Conservation (phyloP, 2,888 invertebrate genomes). For the Rhagonycha fulva region DNA sequence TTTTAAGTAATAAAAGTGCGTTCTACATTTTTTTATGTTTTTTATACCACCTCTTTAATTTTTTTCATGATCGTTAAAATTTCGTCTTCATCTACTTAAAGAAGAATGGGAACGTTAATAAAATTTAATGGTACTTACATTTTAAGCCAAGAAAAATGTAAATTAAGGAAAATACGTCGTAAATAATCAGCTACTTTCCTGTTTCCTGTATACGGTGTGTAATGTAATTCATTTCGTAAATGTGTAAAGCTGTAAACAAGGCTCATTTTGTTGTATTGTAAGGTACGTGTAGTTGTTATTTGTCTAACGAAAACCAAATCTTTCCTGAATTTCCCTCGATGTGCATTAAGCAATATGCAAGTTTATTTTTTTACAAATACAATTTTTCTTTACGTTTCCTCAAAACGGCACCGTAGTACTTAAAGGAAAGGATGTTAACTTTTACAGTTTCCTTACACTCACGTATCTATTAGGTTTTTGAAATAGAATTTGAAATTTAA, state of each 20-base stretch:
- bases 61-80: conserved; percentile 40
- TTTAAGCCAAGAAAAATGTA: conserved; percentile 53
- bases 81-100: conserved; percentile 42
- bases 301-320: conserved; percentile 42
- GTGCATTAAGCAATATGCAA: conserved; percentile 49
- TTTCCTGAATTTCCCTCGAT: conserved; percentile 54
- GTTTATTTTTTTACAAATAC: conserved; percentile 9
- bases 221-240: conserved; percentile 51
- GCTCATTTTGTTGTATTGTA: conserved; percentile 35
- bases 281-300: conserved; percentile 33
- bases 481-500: conserved; percentile 20
- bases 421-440: not conserved
- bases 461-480: conserved; percentile 10
- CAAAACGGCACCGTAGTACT: conserved; percentile 1
- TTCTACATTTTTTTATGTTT: conserved; percentile 32
- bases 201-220: conserved; percentile 48
- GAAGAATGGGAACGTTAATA: conserved; percentile 48
- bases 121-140: conserved; percentile 51
- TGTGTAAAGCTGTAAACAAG: conserved; percentile 50
- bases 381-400: conserved; percentile 22
- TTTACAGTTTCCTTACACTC: not conserved
- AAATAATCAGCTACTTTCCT: conserved; percentile 55
- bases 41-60: conserved; percentile 35
- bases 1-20: conserved; percentile 31
- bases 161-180: conserved; percentile 54